Conservation (phyloP, 1,140 invertebrate genomes). For the Brachionus manjavacas region DNA sequence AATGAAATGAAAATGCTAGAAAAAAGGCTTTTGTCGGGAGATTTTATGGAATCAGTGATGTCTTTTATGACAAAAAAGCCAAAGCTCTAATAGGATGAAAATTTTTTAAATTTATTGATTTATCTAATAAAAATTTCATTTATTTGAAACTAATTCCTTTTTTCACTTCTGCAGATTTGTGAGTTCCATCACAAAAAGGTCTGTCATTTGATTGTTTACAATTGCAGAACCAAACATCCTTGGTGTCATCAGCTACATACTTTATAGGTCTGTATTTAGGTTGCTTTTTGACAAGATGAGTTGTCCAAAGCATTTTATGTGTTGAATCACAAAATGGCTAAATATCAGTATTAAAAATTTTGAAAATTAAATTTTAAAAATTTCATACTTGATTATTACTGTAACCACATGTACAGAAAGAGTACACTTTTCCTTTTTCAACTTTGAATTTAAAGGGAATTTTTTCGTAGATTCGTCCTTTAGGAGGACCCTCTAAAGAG, state of each 20-base stretch:
- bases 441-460: constrained; percentile 77
- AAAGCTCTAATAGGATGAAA: background rate
- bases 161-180: constrained; percentile 69
- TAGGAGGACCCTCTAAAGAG: constrained; percentile 45
- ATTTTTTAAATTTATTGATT: background rate
- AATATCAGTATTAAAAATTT: no score
- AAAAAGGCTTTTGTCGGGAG: constrained; percentile 64
- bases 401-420: constrained; percentile 87
- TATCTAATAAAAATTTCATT: background rate
- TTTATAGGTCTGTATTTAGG: constrained; percentile 65
- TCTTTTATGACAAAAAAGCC: constrained; percentile 19
- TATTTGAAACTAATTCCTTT: constrained; percentile 43
- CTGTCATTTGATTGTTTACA: constrained; percentile 90
- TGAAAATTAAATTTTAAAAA: background rate
- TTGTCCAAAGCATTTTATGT: constrained; percentile 66
- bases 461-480: constrained; percentile 63
- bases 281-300: constrained; percentile 60
- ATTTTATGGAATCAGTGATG: constrained; percentile 62
- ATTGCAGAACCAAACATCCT: constrained; percentile 94
- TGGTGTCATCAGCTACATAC: constrained; percentile 78
- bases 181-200: constrained; percentile 96
- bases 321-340: constrained; percentile 90
- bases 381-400: constrained; percentile 70
- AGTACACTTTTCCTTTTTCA: constrained; percentile 74
- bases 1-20: constrained; percentile 61